phyloP scores from a whole-genome alignment of 2,797 vertebrate genomes.

The Botia kubotai region DNA sequence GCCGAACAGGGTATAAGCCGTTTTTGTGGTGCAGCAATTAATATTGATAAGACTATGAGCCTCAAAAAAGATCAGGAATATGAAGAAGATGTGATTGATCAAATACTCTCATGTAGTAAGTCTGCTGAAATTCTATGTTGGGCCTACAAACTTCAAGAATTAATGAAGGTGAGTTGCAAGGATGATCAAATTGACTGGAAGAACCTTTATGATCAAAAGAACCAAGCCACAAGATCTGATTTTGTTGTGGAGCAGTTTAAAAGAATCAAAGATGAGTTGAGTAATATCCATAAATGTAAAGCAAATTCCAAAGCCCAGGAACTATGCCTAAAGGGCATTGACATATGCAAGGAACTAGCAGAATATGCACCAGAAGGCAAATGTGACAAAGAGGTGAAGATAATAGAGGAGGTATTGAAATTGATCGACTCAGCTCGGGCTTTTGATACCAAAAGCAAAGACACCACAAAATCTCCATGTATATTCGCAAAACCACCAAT shows the following conservation, averaged over 20 bases:
- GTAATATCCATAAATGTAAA: background rate
- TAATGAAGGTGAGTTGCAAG: background rate
- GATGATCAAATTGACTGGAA: constrained; percentile 37
- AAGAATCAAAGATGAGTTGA: background rate
- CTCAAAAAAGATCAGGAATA: background rate
- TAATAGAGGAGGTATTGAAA: background rate
- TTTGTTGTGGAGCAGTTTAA: background rate
- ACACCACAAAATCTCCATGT: background rate
- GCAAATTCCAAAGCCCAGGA: background rate
- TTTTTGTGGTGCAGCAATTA: background rate
- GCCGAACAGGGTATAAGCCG: too few relatives aligned
- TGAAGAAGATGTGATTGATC: background rate
- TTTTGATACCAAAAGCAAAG: constrained; percentile 10
- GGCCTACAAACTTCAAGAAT: background rate
- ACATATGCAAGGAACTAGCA: constrained; percentile 34
- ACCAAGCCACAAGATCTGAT: background rate
- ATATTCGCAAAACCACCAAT: constrained; percentile 3
- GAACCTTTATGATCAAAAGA: constrained; percentile 43
- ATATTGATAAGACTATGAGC: background rate
- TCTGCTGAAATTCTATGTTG: constrained; percentile 12
- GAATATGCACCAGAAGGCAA: constrained; percentile 1
- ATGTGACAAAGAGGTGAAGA: background rate
- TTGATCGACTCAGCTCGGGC: background rate
- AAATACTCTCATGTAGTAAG: constrained; percentile 7
- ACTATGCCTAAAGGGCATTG: constrained; percentile 7